phyloP scores from a whole-genome alignment of 2,797 vertebrate genomes.

The Notolepis coatsorum region DNA sequence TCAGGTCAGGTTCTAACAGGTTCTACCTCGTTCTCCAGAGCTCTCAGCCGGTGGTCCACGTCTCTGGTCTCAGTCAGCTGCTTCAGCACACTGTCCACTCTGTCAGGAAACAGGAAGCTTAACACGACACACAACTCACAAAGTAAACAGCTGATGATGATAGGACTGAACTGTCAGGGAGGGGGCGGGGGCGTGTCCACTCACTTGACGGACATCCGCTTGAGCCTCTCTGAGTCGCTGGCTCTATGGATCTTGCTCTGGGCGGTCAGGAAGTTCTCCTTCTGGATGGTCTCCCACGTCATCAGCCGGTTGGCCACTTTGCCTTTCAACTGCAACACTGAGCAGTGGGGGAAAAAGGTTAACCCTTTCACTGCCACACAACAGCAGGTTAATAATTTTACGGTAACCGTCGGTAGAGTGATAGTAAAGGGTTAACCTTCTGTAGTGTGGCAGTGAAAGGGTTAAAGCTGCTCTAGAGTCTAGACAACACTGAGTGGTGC shows the following conservation, averaged over 20 bases:
- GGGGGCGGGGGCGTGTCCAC: conserved; percentile 9
- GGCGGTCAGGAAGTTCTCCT: conserved; percentile 86
- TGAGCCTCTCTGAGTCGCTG: conserved; percentile 87
- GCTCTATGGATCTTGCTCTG: conserved; percentile 83
- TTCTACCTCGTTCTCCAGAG: conserved; percentile 86
- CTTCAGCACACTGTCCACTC: conserved; percentile 82
- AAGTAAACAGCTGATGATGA: background rate
- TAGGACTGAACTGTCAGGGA: background rate
- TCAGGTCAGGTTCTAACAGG: too few relatives aligned
- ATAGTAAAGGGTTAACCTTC: too few relatives aligned
- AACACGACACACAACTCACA: background rate
- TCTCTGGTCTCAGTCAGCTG: conserved; percentile 84
- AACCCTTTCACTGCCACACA: too few relatives aligned
- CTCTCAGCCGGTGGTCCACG: conserved; percentile 83
- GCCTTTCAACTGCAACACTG: conserved; percentile 78
- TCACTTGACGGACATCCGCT: conserved; percentile 89
- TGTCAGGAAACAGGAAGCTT: conserved; percentile 23
- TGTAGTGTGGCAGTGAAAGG: too few relatives aligned
- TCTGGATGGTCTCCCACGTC: conserved; percentile 91
- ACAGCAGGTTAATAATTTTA: too few relatives aligned
- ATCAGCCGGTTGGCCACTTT: conserved; percentile 77
- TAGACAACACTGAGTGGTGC: too few relatives aligned
- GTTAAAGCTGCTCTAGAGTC: too few relatives aligned
- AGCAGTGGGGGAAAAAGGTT: background rate
- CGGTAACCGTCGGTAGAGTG: too few relatives aligned